These are phyloP conservation scores for Pseudonaja textilis DNA, from an alignment of 2,113 vertebrate species.

Conservation along the genomic window DNA sequence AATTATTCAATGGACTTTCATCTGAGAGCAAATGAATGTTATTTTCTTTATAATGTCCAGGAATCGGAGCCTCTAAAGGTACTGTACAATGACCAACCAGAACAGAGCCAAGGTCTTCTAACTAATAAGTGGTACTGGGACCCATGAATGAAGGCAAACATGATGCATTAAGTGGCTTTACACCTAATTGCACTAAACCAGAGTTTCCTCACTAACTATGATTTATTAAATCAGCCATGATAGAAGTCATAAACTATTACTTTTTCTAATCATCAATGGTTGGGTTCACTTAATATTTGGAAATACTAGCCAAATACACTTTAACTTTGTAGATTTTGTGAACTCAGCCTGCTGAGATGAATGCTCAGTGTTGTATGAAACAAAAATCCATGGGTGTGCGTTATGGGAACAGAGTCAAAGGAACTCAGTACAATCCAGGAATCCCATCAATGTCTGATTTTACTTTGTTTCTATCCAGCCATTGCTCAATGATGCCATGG, in stretches of 20 bases:
- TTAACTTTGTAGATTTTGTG: neutral
- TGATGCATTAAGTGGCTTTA: neutral
- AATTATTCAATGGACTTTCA: neutral
- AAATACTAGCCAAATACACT: neutral
- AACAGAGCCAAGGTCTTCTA: neutral
- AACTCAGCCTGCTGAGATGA: neutral
- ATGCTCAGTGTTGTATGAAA: neutral
- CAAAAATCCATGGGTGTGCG: neutral
- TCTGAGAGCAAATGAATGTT: neutral
- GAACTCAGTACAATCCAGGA: neutral
- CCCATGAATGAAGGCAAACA: neutral
- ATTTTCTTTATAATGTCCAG: neutral
- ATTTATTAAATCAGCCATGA: neutral
- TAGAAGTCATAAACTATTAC: neutral
- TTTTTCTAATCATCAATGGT: neutral
- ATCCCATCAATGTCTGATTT: neutral
- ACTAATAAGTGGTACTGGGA: neutral
- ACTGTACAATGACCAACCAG: neutral
- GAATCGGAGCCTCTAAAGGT: neutral
- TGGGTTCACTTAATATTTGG: neutral
- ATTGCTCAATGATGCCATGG: neutral
- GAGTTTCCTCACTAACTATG: neutral
- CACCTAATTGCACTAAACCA: neutral
- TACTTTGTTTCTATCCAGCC: neutral
- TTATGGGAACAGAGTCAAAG: neutral